Evolutionary conservation across 2,797 vertebrate species (phyloP).

Genomic region (Leuciscus waleckii): DNA sequence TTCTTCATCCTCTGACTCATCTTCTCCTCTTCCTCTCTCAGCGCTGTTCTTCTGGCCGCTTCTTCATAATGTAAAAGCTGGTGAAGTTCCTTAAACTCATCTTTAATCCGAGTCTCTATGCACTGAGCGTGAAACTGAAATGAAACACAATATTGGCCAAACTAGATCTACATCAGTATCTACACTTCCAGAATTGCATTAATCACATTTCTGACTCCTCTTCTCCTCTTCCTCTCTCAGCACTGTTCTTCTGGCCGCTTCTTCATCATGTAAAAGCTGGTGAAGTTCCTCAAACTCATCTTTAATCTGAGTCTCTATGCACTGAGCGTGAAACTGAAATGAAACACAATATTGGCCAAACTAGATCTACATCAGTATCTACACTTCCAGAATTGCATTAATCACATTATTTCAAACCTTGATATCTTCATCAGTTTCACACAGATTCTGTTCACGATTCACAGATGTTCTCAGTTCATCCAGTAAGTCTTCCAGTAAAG

Average conservation of each 20-base stretch:
- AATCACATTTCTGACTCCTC: background rate
- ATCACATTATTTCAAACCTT: background rate
- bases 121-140: background rate
- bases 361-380: background rate
- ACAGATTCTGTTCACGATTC: background rate
- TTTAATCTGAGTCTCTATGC: background rate
- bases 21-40: background rate
- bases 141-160: background rate
- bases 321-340: background rate
- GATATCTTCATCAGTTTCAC: background rate
- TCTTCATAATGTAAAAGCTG: background rate
- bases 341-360: background rate
- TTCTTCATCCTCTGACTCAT: background rate
- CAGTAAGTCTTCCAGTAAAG: background rate
- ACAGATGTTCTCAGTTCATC: background rate
- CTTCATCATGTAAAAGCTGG: background rate
- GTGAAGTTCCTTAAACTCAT: background rate
- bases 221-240: constrained; percentile 21
- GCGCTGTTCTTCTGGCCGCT: background rate
- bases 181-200: background rate
- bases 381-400: background rate
- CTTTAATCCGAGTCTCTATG: background rate
- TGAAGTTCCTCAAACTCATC: background rate
- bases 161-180: background rate
- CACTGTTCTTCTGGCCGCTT: background rate